Evolutionary conservation across 37 sponge, comb jelly and placozoan species (phyloP).

Genomic region (Crambe crambe): DNA sequence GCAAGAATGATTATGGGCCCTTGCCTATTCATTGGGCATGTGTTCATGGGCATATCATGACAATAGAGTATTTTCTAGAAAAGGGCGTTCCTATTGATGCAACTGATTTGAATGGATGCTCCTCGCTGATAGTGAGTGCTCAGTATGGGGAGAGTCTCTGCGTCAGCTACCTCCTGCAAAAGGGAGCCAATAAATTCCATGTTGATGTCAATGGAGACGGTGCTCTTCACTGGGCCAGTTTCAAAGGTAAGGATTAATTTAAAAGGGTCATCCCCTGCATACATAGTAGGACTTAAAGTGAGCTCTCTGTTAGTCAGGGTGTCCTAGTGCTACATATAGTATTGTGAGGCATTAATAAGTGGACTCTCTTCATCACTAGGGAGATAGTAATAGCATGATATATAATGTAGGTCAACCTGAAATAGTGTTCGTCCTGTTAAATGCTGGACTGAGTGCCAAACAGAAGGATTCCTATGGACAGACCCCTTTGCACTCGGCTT

Average conservation of each 20-base stretch:
- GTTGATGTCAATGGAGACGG: constrained; percentile 85
- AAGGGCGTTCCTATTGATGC: constrained; percentile 73
- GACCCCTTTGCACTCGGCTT: constrained; percentile 81
- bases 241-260: constrained; percentile 66
- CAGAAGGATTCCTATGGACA: constrained; percentile 80
- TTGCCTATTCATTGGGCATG: constrained; percentile 89
- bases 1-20: constrained; percentile 78
- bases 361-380: no score
- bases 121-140: constrained; percentile 78
- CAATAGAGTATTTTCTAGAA: constrained; percentile 64
- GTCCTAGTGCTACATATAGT: no score
- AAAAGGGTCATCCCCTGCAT: not conserved
- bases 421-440: constrained; percentile 62
- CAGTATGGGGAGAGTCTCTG: constrained; percentile 87
- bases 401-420: constrained; percentile 63
- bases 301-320: no score
- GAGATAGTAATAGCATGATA: no score
- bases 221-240: constrained; percentile 89
- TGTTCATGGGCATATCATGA: constrained; percentile 66
- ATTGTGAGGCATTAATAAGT: no score
- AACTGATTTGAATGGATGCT: constrained; percentile 72
- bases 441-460: constrained; percentile 72
- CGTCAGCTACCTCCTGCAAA: constrained; percentile 78
- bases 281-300: not conserved
- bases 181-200: constrained; percentile 79